Evolutionary conservation across 2,888 invertebrate genomes (phyloP).

Genomic region (Thera britannica): DNA sequence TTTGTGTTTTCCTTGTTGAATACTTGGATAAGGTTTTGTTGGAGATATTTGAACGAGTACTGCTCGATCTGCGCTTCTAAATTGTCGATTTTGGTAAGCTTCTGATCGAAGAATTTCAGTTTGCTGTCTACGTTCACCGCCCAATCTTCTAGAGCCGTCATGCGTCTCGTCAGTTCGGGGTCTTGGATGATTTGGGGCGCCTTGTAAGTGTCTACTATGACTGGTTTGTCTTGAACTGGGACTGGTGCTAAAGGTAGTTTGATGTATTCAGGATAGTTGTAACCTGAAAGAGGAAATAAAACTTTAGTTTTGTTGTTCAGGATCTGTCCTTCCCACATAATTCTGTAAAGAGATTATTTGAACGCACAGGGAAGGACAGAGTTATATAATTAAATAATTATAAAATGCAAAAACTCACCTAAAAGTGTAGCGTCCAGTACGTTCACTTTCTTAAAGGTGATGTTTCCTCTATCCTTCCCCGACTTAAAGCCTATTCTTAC

Average conservation of each 20-base stretch:
- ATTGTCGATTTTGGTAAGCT: constrained; percentile 78
- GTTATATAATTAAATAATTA: constrained; percentile 63
- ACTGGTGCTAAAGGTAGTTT: constrained; percentile 45
- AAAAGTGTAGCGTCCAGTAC: constrained; percentile 75
- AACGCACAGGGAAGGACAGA: constrained; percentile 87
- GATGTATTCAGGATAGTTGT: constrained; percentile 58
- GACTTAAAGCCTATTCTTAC: constrained; percentile 37
- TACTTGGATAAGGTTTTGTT: constrained; percentile 82
- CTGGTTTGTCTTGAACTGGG: constrained; percentile 39
- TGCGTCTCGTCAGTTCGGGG: constrained; percentile 62
- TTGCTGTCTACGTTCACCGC: constrained; percentile 81
- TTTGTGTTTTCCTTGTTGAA: constrained; percentile 74
- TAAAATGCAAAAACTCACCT: constrained; percentile 71
- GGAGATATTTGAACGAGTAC: constrained; percentile 82
- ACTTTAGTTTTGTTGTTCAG: constrained; percentile 36
- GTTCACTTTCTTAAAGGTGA: constrained; percentile 81
- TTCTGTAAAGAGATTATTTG: constrained; percentile 43
- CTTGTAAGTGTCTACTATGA: constrained; percentile 60
- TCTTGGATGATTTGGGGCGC: constrained; percentile 65
- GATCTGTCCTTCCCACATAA: constrained; percentile 81
- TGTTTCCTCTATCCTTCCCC: constrained; percentile 81
- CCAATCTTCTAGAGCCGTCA: constrained; percentile 75
- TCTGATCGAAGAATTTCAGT: constrained; percentile 82
- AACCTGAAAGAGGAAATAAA: constrained; percentile 64
- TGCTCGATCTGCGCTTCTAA: constrained; percentile 77